These are phyloP conservation scores for Anoura caudifer DNA, from an alignment of 2,113 vertebrate genomes.

Conservation along the genomic window DNA sequence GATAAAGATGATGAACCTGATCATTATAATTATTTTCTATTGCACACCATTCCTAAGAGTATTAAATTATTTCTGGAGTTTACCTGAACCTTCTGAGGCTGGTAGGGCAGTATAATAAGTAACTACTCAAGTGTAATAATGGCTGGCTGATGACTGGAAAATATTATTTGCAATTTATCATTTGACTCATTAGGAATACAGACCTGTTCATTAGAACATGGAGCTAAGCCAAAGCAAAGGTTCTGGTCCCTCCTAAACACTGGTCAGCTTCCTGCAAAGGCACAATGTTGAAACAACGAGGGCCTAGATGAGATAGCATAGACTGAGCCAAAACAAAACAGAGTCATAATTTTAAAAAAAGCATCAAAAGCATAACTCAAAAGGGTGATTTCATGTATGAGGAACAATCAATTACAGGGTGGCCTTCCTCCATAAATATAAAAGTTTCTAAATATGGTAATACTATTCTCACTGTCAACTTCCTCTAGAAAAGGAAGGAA, in stretches of 20 bases:
- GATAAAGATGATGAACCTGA: neutral
- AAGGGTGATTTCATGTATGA: neutral
- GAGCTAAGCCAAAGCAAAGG: neutral
- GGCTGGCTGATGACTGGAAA: neutral
- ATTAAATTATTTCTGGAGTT: neutral
- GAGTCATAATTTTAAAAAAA: neutral
- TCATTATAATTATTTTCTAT: neutral
- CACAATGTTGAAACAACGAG: neutral
- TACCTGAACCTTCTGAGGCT: neutral
- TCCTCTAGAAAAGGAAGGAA: slow-evolving; percentile 8
- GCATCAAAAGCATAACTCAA: neutral
- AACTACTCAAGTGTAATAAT: neutral
- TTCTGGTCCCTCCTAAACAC: neutral
- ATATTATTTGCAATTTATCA: neutral
- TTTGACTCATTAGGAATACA: neutral
- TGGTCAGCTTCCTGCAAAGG: neutral
- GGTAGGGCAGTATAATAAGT: neutral
- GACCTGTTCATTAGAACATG: neutral
- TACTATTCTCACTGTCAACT: neutral
- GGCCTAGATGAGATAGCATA: neutral
- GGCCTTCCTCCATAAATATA: neutral
- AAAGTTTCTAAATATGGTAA: neutral
- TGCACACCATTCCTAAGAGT: neutral
- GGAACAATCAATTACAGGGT: neutral
- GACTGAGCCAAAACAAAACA: neutral